Evolutionary conservation across 2,797 vertebrate species (phyloP), one percentile per base, ranked within the genome.

Genomic region (Serranus cabrilla): DNA sequence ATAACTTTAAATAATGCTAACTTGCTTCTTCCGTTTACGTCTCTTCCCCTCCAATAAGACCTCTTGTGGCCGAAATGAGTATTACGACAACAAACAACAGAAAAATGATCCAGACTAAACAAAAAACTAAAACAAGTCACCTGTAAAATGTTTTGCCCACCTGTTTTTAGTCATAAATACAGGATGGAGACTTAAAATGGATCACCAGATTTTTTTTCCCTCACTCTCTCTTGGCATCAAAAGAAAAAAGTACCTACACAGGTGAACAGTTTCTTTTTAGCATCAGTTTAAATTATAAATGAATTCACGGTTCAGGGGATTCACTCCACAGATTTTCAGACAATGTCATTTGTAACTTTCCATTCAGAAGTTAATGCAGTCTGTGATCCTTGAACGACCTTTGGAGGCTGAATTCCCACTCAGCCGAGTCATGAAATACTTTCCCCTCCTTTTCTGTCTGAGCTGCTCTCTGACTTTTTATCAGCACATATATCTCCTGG

Each of bases 401-500:
- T 72, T 63, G 55, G 66, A 81, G 64, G 60, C 67, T 80, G 65
- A 70, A 77, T 83, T 86, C 68, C 77, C 66, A 73, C 79, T 79
- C 66, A 76, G 73, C 64, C 21, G 49, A 86, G 68, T 79, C 79
- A 84, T 72, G 46, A 81, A 92, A 89, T 85, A 74, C 16, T 79
- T 85, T 84, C 39, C 42, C 55, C 43, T 84, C 47, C 50, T 65
- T 72, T 67, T 58, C 76, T 68, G 72, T 76, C 81, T 82, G 43
- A 51, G 70, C 74, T 74, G 56, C 62, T 65, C 70, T 72, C 68
- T 31, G 83, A 72, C 74, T 79, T 80, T 78, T 86, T 86, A 91
- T 92, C 87, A 86, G 81, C 75, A 83, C 62, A 3, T 82, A 58
- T 69, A 81, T 89, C 85, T 80, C 55, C 50, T 59, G 21, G 76